Base-by-base conservation (phyloP, 1,140 invertebrate species). In the Argopecten irradians region DNA sequence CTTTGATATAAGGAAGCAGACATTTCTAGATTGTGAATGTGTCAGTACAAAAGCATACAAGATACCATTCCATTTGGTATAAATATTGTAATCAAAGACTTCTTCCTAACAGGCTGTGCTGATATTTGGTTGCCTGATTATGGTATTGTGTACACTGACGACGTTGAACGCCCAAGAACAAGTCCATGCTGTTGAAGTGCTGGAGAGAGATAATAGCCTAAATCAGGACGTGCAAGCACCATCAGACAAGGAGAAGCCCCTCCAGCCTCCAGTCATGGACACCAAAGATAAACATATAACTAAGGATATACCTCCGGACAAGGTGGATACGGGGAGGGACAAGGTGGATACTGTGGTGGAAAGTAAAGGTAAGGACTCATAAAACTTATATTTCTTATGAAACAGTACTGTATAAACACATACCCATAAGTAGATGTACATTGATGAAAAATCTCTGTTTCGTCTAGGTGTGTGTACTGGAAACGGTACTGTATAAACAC, bases 71-170 rank as follows among this genome's bases (percentile, higher is more conserved):
- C n/a, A 16, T 41, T 1, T 19, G 34, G 36, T 28, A 28, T 82
- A 13, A n/a, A 85, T 5, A 84, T 34, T 33, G 39, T 32, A 16
- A 39, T 83, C 0, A 33, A 85, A 34, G 19, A 83, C 19, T 28
- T 83, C 85, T 14, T 13, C 34, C 34, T 88, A 90, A 85, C 94
- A 98, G 97, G 94, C 97, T 85, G 96, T 98, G 46, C 95, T 98
- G 86, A 95, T 97, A 34, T 95, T 98, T 93, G 98, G 98, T 0
- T 95, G 98, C 14, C 96, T 97, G 41, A 97, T 98, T 46, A 97
- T 98, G 96, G 96, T 98, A 11, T 95, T 98, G 32, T 98, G 98
- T 89, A 98, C 98, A 0, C 98, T 97, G 93, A 97, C 97, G 7
- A 98, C 98, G 95, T 95, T 98, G 43, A 92, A 91, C 32, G 85